A percentile compares a stretch with the other conserved stretches of the same genome.
Conservation (phyloP, 2,888 invertebrate genomes). For the Drosophila multiciliata region DNA sequence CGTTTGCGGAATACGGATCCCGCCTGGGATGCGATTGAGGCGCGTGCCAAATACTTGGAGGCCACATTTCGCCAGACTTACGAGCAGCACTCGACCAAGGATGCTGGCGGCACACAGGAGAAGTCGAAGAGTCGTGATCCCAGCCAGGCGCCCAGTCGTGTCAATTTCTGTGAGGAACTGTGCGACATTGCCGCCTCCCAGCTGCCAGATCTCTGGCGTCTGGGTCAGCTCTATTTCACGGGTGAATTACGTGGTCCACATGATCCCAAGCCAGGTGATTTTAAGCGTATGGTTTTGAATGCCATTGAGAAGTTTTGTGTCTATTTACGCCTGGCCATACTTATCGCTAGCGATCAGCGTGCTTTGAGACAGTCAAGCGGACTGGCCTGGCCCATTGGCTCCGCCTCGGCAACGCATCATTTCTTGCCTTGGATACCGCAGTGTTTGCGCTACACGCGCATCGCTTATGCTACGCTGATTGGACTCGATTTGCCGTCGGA, state of each 20-base stretch:
- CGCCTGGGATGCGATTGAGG: conserved; percentile 97
- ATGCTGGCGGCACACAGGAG: conserved; percentile 74
- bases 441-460: conserved; percentile 92
- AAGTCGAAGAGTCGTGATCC: conserved; percentile 82
- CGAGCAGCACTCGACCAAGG: conserved; percentile 83
- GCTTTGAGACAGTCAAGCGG: conserved; percentile 80
- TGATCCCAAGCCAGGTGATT: conserved; percentile 90
- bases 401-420: conserved; percentile 86
- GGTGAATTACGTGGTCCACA: conserved; percentile 92
- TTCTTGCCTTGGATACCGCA: conserved; percentile 90
- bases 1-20: conserved; percentile 90
- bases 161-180: conserved; percentile 92
- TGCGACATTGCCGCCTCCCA: conserved; percentile 90
- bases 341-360: conserved; percentile 88
- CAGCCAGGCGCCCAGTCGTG: conserved; percentile 87
- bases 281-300: conserved; percentile 93
- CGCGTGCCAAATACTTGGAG: conserved; percentile 92
- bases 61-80: conserved; percentile 83
- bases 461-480: conserved; percentile 92
- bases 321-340: conserved; percentile 90
- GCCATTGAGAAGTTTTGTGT: conserved; percentile 91
- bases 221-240: conserved; percentile 97
- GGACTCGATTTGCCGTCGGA: conserved; percentile 95
- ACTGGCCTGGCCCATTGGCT: conserved; percentile 85
- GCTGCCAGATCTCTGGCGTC: conserved; percentile 97